These are phyloP conservation scores for Dendropsophus ebraccatus DNA, from an alignment of 2,113 vertebrate species.

Conservation along the genomic window DNA sequence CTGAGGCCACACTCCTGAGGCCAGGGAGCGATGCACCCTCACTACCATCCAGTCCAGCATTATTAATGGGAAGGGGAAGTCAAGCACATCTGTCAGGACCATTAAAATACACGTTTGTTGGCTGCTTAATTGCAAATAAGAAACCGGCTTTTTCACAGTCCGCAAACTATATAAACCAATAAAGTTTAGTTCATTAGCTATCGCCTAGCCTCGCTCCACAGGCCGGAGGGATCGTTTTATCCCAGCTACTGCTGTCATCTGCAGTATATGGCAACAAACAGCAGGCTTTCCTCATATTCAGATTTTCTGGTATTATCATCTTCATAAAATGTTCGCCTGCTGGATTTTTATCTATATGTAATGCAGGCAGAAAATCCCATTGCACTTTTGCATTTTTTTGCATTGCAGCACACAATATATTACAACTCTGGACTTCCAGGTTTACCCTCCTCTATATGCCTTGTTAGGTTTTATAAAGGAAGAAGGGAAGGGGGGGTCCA, in stretches of 20 bases:
- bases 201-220: not conserved
- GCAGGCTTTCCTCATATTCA: not conserved
- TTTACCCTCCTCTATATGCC: no score
- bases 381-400: no score
- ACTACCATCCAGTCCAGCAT: not conserved
- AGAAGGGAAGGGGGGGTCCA: no score
- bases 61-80: constrained; percentile 43
- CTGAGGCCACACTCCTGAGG: constrained; percentile 3
- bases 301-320: not conserved
- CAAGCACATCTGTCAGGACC: constrained; percentile 35
- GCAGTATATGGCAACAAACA: not conserved
- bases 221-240: not conserved
- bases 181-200: constrained; percentile 29
- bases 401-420: no score
- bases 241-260: not conserved
- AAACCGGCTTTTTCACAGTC: constrained; percentile 6
- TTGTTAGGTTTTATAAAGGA: no score
- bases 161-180: constrained; percentile 36
- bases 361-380: not conserved
- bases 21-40: constrained; percentile 1
- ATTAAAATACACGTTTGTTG: constrained; percentile 32
- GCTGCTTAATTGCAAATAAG: constrained; percentile 32
- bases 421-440: no score
- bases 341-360: not conserved
- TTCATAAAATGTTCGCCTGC: not conserved